phyloP scores from a whole-genome alignment of 2,888 invertebrate species.

The Amphipyra berbera region DNA sequence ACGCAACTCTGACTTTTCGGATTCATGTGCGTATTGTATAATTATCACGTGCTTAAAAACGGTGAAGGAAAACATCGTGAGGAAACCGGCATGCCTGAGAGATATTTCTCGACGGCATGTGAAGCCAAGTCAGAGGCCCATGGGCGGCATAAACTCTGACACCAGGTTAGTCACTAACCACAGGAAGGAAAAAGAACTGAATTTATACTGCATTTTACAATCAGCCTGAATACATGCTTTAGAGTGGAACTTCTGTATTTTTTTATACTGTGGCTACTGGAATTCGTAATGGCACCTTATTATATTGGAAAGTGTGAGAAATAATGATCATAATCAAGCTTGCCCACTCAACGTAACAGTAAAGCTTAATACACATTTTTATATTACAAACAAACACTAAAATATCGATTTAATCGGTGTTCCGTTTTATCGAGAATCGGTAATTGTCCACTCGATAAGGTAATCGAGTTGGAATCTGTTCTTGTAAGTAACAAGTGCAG shows the following conservation, averaged over 20 bases:
- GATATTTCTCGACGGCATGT: too few relatives aligned
- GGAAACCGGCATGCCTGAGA: too few relatives aligned
- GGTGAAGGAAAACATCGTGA: too few relatives aligned
- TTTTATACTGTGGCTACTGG: slow-evolving; percentile 21
- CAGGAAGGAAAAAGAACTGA: too few relatives aligned
- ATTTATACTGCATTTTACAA: too few relatives aligned
- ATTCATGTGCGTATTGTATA: too few relatives aligned
- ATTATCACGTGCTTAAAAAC: too few relatives aligned
- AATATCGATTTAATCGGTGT: slow-evolving; percentile 38
- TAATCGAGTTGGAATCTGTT: slow-evolving; percentile 29
- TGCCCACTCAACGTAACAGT: slow-evolving; percentile 32
- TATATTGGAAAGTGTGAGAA: slow-evolving; percentile 57
- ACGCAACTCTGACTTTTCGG: too few relatives aligned
- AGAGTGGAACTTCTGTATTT: slow-evolving; percentile 2
- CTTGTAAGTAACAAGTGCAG: slow-evolving; percentile 14
- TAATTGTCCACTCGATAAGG: slow-evolving; percentile 47
- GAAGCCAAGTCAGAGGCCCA: too few relatives aligned
- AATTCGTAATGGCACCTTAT: slow-evolving; percentile 57
- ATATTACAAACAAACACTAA: slow-evolving; percentile 50
- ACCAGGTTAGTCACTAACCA: too few relatives aligned
- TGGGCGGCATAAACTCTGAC: too few relatives aligned
- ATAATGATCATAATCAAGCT: slow-evolving; percentile 48
- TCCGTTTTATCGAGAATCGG: slow-evolving; percentile 36
- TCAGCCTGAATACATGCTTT: too few relatives aligned
- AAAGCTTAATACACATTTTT: slow-evolving; percentile 42